Base-by-base conservation (phyloP, 92 coral and sea anemone genomes). In the Epizoanthus illoricatus region DNA sequence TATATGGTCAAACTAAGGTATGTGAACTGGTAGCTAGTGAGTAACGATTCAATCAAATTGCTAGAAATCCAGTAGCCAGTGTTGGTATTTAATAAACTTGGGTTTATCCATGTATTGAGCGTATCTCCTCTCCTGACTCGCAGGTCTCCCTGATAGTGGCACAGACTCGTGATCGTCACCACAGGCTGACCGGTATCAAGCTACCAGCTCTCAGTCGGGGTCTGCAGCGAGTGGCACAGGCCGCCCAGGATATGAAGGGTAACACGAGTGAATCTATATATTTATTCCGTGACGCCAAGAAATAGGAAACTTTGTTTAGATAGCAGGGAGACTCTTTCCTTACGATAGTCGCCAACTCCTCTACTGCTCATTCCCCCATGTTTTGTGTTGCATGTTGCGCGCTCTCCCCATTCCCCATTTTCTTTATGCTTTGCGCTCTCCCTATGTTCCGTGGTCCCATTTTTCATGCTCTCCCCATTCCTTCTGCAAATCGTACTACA, bases 81-180 rank as follows among this genome's bases (percentile, higher is more conserved):
- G 36, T 28, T 28, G 33, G 33, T 28, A 28, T 71, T 71, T 9
- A 0, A 71, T 19, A 41, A 11, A 24, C 56, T 5, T 16, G 15
- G 56, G 15, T 28, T 2, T 52, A 52, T 52, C 56, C 56, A 9
- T 7, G 15, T 9, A 52, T 52, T 52, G 10, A 52, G 56, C 4
- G n/a, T 45, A 2, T 9, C 39, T 52, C 58, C 54, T n/a, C 33
- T 10, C 55, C 39, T 43, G 9, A 57, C 64, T 33, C 61, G 24
- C 84, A 92, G 98, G 85, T 88, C 21, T 90, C 97, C 20, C 85
- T 94, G 80, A 85, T 94, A 39, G 97, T 94, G 20, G 94, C 98
- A 39, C 98, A 94, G 67, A 75, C 94, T 59, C 96, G 98, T 84
- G 98, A 94, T 89, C 81, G 92, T 12, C 92, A 90, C 42, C 87